phyloP scores from a whole-genome alignment of 2,888 invertebrate genomes.

The Ctenicera cuprea region DNA sequence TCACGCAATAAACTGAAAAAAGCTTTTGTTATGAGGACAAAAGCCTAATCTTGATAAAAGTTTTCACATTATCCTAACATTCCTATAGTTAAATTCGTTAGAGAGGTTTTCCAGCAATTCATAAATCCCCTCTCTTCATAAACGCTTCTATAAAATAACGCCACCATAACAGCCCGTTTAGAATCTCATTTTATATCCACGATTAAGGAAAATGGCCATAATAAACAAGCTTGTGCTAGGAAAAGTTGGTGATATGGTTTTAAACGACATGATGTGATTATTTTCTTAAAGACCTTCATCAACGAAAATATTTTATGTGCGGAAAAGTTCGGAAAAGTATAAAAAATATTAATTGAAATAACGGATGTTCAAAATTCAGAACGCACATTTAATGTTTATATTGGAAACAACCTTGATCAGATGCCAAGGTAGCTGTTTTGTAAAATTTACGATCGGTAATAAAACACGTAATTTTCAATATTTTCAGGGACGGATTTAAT shows the following conservation, averaged over 20 bases:
- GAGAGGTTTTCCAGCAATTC: constrained; percentile 2
- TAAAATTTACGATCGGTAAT: too few species aligned
- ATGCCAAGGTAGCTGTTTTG: too few species aligned
- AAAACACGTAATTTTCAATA: too few species aligned
- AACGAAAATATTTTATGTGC: too few species aligned
- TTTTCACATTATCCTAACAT: constrained; percentile 13
- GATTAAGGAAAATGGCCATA: constrained; percentile 19
- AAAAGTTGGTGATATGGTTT: not conserved
- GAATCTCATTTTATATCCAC: constrained; percentile 23
- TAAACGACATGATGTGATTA: too few species aligned
- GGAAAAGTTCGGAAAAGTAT: too few species aligned
- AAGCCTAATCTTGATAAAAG: constrained; percentile 24
- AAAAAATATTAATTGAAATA: too few species aligned
- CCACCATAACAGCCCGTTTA: constrained; percentile 15
- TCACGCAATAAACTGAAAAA: constrained; percentile 22
- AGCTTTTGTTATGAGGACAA: constrained; percentile 6
- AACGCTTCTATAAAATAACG: constrained; percentile 14
- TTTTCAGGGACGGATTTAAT: too few species aligned
- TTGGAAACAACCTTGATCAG: too few species aligned
- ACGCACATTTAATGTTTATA: too few species aligned
- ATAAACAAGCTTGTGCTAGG: constrained; percentile 14
- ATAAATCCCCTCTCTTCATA: constrained; percentile 2
- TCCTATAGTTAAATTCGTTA: constrained; percentile 15
- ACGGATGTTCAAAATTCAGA: too few species aligned
- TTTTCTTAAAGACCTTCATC: too few species aligned